Conservation (phyloP, 2,797 vertebrate species). For the Hafferia zeledoni region DNA sequence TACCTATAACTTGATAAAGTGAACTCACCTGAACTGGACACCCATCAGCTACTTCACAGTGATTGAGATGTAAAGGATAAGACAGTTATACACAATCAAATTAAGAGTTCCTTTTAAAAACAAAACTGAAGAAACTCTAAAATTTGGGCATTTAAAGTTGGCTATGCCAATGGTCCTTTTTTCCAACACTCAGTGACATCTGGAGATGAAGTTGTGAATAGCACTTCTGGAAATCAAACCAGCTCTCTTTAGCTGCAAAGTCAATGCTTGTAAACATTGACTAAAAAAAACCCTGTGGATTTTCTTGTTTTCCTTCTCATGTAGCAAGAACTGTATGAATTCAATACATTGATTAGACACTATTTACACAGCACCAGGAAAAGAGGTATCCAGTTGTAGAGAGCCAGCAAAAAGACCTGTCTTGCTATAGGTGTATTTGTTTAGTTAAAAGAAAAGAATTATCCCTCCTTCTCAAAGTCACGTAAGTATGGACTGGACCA, state of each 20-base stretch:
- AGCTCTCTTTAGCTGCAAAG: neutral
- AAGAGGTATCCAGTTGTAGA: neutral
- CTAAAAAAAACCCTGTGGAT: rapidly evolving
- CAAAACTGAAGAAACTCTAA: neutral
- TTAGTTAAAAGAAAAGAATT: neutral
- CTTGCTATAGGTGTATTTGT: neutral
- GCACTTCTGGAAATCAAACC: neutral
- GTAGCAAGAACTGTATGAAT: neutral
- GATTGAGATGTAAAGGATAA: neutral
- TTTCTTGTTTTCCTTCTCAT: neutral
- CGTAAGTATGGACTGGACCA: neutral
- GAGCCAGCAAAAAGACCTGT: neutral
- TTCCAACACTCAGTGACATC: neutral
- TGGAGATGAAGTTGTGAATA: neutral
- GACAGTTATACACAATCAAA: neutral
- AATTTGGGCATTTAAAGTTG: neutral
- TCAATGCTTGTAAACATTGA: neutral
- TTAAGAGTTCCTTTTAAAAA: neutral
- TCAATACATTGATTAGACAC: neutral
- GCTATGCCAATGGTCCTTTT: neutral
- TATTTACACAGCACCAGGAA: neutral
- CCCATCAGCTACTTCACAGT: neutral
- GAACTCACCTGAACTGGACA: neutral
- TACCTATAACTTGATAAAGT: neutral
- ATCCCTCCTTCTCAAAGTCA: slow-evolving; percentile 30